Conservation (phyloP, 92 coral and sea anemone genomes). For the Zoanthus gigantus region DNA sequence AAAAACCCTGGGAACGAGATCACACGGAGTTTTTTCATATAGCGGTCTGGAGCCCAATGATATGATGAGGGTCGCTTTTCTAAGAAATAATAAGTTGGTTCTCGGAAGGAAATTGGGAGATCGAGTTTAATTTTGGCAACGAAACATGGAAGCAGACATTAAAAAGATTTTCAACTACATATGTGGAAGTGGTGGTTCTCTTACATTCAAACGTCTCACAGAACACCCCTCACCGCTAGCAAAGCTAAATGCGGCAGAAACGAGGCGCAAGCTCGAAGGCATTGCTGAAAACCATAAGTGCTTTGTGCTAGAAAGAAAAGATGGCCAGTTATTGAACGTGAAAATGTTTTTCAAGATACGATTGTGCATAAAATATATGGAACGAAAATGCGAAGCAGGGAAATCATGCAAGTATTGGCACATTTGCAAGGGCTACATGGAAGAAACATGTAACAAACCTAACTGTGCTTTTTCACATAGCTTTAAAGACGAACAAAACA, state of each 20-base stretch:
- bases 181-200: constrained; percentile 3
- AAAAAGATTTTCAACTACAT: constrained; percentile 39
- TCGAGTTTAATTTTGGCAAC: neutral
- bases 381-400: neutral
- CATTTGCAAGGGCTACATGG: constrained; percentile 63
- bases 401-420: constrained; percentile 61
- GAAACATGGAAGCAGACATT: constrained; percentile 24
- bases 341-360: constrained; percentile 28
- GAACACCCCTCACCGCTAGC: constrained; percentile 21
- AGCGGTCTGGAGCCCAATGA: neutral
- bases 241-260: neutral
- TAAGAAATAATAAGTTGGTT: neutral
- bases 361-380: constrained; percentile 17
- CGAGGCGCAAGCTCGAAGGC: constrained; percentile 4
- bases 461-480: constrained; percentile 62
- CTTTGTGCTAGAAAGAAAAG: constrained; percentile 9
- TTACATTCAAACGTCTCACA: neutral
- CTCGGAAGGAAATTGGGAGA: neutral
- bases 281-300: neutral
- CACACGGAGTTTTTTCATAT: neutral
- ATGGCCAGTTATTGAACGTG: neutral
- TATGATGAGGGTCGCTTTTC: neutral
- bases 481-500: constrained; percentile 61
- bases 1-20: no score
- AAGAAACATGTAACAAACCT: constrained; percentile 47